Base-by-base conservation (phyloP, 92 coral and sea anemone species). In the Nematostella vectensis region DNA sequence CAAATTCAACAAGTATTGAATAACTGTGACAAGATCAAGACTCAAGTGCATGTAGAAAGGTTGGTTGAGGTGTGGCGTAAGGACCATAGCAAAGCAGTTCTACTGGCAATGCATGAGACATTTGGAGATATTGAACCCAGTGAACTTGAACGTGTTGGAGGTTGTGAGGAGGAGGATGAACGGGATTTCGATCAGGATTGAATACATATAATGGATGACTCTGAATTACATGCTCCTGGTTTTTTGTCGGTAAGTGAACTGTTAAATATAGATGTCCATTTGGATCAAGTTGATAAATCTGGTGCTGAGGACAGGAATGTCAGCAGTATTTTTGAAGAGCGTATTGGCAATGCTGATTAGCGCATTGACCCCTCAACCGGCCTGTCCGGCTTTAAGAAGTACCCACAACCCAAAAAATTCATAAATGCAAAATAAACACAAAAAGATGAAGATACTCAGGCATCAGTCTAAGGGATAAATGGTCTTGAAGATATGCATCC, bases 11-110 rank as follows among this genome's bases (percentile, higher is more conserved):
- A 72, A 57, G 72, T 65, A 25, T 22, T 72, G 37, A 36, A 64
- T 49, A 72, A 72, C 25, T 63, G 65, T 57, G 4, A 49, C 40
- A 44, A 54, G 47, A 60, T 72, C 21, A 54, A 64, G 40, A 64
- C 59, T 47, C 19, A 56, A 45, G 42, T 40, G 27, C 74, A 72
- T 57, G 73, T 72, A 40, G 38, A 38, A 48, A 25, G 64, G 15
- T 50, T 54, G 57, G 53, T 49, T 40, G 79, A 72, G 33, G 68
- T 72, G 40, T 72, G 79, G 79, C 30, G 59, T 9, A 55, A 40
- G 44, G 43, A 56, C 29, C 68, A 72, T 65, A 60, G 74, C 27
- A 56, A 52, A 24, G 72, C 65, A 12, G 57, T 72, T 20, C 29
- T 72, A 52, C 29, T 56, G 20, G 54, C 54, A 23, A 37, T 64